Conservation (phyloP, 1,140 invertebrate species). For the Helicoverpa zea region DNA sequence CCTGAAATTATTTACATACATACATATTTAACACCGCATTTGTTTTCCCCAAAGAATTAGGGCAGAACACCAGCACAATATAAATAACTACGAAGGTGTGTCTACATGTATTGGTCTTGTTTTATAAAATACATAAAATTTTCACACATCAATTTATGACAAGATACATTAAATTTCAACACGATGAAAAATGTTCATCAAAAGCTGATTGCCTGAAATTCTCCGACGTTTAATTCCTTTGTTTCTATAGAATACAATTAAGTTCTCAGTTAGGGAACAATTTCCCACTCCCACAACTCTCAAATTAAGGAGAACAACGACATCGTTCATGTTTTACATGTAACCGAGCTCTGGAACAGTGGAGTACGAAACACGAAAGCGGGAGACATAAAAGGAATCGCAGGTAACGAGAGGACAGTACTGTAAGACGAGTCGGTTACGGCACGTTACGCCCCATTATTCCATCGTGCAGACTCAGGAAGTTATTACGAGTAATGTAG, state of each 20-base stretch:
- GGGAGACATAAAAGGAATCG: conserved; percentile 48
- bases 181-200: no score
- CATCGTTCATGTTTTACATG: conserved; percentile 22
- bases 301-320: background rate
- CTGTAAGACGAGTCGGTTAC: conserved; percentile 50
- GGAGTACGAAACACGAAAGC: conserved; percentile 30
- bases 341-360: conserved; percentile 18
- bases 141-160: no score
- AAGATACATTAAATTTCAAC: no score
- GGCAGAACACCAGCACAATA: no score
- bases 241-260: background rate
- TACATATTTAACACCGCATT: no score
- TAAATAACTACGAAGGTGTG: no score
- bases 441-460: conserved; percentile 59
- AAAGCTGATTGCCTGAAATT: no score
- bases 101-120: no score
- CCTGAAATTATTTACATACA: no score
- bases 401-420: conserved; percentile 51
- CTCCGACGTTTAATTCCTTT: no score
- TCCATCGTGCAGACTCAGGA: conserved; percentile 58
- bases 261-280: background rate
- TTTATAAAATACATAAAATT: no score
- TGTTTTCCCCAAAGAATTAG: no score
- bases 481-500: conserved; percentile 70
- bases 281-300: background rate